Base-by-base conservation (phyloP, 2,113 vertebrate species). In the Geothlypis trichas region DNA sequence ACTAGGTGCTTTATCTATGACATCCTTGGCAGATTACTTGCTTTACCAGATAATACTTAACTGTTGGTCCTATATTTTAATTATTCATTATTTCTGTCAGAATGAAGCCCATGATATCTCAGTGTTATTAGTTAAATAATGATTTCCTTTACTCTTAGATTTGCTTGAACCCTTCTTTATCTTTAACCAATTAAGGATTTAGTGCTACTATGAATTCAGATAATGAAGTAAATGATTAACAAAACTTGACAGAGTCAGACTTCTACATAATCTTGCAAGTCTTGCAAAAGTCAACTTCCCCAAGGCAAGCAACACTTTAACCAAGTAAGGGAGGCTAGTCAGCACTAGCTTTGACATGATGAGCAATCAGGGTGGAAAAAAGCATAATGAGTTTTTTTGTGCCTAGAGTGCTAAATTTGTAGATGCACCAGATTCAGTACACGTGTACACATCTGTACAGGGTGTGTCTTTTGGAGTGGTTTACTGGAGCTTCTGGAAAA, bases 191-290 rank as follows among this genome's bases (percentile, higher is more conserved):
- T 49, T 67, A 74, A 54, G 51, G 46, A 76, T 86, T 93, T 80
- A 80, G 55, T 49, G 42, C 42, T 83, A 46, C 79, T 80, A 46
- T 62, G n/a, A 62, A 80, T 77, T 90, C 67, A 92, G 82, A 90
- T 93, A 93, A 76, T 54, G n/a, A 58, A 80, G 74, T 73, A 90
- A 95, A 97, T 92, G 4, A 88, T 93, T 95, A 88, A 93, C 88
- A 80, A 80, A 95, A 80, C 13, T 37, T 54, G 49, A 73, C 54
- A 68, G 83, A 73, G 49, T 90, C 54, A 73, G 26, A 67, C 46
- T 73, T 80, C 41, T 73, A 77, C 11, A 15, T 65, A 58, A 92
- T 61, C 63, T 90, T 90, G 51, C 55, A 93, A 90, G 46, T 77
- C 59, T 92, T 92, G 83, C 90, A 97, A 92, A 95, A 88, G 55